phyloP scores from a whole-genome alignment of 1,140 invertebrate genomes.

The Drosophila yakuba region DNA sequence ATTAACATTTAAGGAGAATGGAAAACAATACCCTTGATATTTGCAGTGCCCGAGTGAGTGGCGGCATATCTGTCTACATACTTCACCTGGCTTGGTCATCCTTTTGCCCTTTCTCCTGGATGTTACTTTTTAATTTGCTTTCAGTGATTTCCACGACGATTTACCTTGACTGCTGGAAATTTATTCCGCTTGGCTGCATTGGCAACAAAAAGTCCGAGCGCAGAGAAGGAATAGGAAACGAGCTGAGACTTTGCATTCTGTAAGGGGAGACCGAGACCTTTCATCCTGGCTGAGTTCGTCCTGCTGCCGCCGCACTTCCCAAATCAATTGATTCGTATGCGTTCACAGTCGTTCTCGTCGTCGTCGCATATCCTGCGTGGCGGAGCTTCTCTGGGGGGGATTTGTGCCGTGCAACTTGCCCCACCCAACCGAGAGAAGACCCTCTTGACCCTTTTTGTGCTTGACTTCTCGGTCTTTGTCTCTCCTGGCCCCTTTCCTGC shows the following conservation, averaged over 20 bases:
- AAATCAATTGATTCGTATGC: slow-evolving; percentile 81
- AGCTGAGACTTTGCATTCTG: slow-evolving; percentile 65
- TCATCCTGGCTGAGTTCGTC: slow-evolving; percentile 20
- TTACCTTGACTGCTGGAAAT: slow-evolving; percentile 78
- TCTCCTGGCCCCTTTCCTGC: slow-evolving; percentile 12
- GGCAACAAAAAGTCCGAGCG: slow-evolving; percentile 62
- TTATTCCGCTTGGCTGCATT: slow-evolving; percentile 78
- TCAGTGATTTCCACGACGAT: slow-evolving; percentile 80
- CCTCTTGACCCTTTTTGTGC: slow-evolving; percentile 80
- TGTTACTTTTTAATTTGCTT: slow-evolving; percentile 74
- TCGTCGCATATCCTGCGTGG: slow-evolving; percentile 55
- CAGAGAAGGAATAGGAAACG: slow-evolving; percentile 34
- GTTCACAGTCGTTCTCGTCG: slow-evolving; percentile 31
- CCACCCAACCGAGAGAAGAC: neutral
- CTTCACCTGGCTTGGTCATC: slow-evolving; percentile 46
- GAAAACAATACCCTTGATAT: neutral
- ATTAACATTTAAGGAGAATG: neutral
- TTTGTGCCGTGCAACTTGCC: slow-evolving; percentile 15
- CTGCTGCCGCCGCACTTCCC: slow-evolving; percentile 10
- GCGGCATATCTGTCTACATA: slow-evolving; percentile 52
- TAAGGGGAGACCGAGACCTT: slow-evolving; percentile 14
- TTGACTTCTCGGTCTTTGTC: slow-evolving; percentile 66
- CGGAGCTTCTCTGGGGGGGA: neutral
- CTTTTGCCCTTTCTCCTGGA: slow-evolving; percentile 15
- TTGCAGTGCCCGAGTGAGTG: slow-evolving; percentile 16